A percentile compares a stretch with the other conserved stretches of the same genome.
Conservation (phyloP, 2,888 invertebrate genomes). For the Mythimna albipuncta region DNA sequence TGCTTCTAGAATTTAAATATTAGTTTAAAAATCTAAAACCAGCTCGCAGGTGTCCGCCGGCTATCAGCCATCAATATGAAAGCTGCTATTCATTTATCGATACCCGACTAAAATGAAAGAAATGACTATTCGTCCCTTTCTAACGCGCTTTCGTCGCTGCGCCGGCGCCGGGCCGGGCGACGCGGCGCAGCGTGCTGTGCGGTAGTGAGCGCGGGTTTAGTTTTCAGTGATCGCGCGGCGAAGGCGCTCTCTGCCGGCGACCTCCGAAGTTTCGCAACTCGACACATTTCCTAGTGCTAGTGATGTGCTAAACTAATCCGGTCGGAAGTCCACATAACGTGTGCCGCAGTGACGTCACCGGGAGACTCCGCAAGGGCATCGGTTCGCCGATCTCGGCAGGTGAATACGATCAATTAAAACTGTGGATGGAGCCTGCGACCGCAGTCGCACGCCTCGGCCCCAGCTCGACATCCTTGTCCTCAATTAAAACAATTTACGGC, state of each 20-base stretch:
- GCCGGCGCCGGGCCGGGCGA: conserved; percentile 46
- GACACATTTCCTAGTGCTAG: conserved; percentile 84
- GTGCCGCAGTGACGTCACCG: conserved; percentile 66
- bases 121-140: conserved; percentile 87
- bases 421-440: conserved; percentile 68
- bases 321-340: conserved; percentile 75
- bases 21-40: conserved; percentile 36
- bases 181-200: conserved; percentile 65
- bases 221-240: conserved; percentile 88
- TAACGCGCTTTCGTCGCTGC: conserved; percentile 81
- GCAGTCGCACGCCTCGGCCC: conserved; percentile 71
- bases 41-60: conserved; percentile 46
- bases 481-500: conserved; percentile 87
- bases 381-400: conserved; percentile 71
- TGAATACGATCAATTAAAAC: conserved; percentile 74
- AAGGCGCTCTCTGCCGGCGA: conserved; percentile 86
- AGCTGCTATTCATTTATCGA: conserved; percentile 78
- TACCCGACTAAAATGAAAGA: conserved; percentile 82
- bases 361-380: conserved; percentile 72
- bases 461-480: conserved; percentile 86
- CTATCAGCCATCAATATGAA: conserved; percentile 78
- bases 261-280: conserved; percentile 82
- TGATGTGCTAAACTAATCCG: conserved; percentile 81
- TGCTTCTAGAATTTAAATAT: conserved; percentile 13
- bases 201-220: conserved; percentile 82